Evolutionary conservation across 2,113 vertebrate genomes (phyloP).

Genomic region (Hypocryptadius cinnamomeus): DNA sequence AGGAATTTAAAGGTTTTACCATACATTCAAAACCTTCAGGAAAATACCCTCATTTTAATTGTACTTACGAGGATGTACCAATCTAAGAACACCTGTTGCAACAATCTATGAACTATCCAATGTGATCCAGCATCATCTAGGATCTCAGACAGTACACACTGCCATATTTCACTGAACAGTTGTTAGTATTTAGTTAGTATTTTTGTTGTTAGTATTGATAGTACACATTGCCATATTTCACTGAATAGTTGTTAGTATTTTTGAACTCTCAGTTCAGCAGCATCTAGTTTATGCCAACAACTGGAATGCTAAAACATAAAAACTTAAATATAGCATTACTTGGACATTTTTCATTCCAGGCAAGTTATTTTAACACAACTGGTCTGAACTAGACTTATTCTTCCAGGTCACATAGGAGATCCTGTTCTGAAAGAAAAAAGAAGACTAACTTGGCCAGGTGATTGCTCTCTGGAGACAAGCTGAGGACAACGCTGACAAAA

Average conservation of each 20-base stretch:
- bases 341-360: neutral
- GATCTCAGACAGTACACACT: neutral
- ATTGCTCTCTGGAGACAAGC: neutral
- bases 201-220: neutral
- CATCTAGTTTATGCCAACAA: neutral
- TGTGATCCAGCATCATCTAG: neutral
- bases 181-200: no score
- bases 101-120: neutral
- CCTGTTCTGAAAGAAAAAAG: neutral
- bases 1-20: neutral
- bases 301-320: neutral
- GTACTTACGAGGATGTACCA: neutral
- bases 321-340: neutral
- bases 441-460: neutral
- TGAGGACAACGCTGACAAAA: neutral
- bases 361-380: neutral
- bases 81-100: neutral
- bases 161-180: no score
- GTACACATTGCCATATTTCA: neutral
- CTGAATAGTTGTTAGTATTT: neutral
- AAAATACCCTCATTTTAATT: neutral
- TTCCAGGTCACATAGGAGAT: neutral
- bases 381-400: neutral
- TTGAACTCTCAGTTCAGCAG: neutral
- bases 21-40: neutral